phyloP scores from a whole-genome alignment of 2,113 vertebrate genomes.

The Sitta europaea region DNA sequence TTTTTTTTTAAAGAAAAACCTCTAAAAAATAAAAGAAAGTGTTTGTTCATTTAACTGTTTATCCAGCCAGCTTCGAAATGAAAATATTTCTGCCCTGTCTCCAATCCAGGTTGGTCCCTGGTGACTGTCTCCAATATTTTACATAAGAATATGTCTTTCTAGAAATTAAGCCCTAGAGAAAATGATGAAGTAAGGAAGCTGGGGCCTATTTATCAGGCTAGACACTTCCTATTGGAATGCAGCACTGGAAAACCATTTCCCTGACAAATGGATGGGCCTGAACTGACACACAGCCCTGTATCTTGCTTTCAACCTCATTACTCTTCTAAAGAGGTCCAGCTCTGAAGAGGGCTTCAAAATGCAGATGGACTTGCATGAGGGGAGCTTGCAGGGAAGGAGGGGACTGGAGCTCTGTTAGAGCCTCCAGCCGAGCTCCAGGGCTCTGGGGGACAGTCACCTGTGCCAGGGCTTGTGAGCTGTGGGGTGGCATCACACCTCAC shows the following conservation, averaged over 20 bases:
- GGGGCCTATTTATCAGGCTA: neutral
- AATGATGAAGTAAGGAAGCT: neutral
- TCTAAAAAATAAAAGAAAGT: slow-evolving; percentile 5
- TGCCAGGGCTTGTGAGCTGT: neutral
- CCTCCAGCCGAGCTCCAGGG: neutral
- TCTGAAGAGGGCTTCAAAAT: neutral
- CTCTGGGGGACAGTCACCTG: accelerated
- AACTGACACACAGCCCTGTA: neutral
- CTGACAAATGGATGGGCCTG: neutral
- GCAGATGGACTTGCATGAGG: neutral
- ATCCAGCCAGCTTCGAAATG: neutral
- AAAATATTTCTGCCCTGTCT: neutral
- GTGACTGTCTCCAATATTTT: neutral
- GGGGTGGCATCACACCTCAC: neutral
- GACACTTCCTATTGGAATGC: neutral
- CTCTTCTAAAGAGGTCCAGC: neutral
- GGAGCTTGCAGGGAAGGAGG: neutral
- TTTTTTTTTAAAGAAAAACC: neutral
- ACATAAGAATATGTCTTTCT: slow-evolving; percentile 6
- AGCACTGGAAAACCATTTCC: slow-evolving; percentile 29
- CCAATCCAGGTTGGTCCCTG: neutral
- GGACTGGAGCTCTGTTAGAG: accelerated
- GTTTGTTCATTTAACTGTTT: neutral
- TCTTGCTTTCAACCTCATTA: neutral
- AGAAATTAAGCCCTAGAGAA: neutral